Evolutionary conservation across 2,888 invertebrate species (phyloP).

Genomic region (Himalopsyche anomala): DNA sequence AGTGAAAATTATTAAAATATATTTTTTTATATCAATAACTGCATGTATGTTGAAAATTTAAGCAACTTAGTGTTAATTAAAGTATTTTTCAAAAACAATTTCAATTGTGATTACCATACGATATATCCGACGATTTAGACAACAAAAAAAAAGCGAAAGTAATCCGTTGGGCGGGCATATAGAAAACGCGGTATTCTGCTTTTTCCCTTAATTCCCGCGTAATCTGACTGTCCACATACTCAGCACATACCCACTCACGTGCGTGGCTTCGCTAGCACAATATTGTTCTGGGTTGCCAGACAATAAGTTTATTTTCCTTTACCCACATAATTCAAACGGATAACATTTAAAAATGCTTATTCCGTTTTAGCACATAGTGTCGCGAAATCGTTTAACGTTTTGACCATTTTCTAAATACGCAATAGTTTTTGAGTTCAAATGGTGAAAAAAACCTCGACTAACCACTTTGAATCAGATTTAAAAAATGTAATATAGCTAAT

Average conservation of each 20-base stretch:
- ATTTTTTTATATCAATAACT: too few species aligned
- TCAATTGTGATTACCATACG: conserved; percentile 28
- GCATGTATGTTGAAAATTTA: too few species aligned
- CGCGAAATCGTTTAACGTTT: too few species aligned
- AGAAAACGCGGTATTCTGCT: neutral
- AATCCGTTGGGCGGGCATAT: conserved; percentile 29
- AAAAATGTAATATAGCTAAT: too few species aligned
- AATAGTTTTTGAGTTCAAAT: too few species aligned
- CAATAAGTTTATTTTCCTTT: conserved; percentile 6
- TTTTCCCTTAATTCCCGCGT: conserved; percentile 47
- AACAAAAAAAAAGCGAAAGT: conserved; percentile 9
- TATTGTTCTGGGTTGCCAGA: conserved; percentile 25
- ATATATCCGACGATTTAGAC: conserved; percentile 20
- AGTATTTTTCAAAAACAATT: neutral
- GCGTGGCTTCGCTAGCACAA: conserved; percentile 6
- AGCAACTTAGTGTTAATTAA: too few species aligned
- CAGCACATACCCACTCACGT: neutral
- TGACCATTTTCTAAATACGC: too few species aligned
- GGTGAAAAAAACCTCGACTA: too few species aligned
- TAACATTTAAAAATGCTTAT: neutral
- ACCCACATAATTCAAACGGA: neutral
- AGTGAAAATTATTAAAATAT: too few species aligned
- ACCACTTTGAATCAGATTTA: too few species aligned
- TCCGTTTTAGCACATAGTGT: neutral
- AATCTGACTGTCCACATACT: conserved; percentile 50